A percentile compares a stretch with the other conserved stretches of the same genome.
These are phyloP conservation scores for Cheiracanthium punctorium DNA, from an alignment of 2,888 invertebrate genomes.

Conservation along the genomic window DNA sequence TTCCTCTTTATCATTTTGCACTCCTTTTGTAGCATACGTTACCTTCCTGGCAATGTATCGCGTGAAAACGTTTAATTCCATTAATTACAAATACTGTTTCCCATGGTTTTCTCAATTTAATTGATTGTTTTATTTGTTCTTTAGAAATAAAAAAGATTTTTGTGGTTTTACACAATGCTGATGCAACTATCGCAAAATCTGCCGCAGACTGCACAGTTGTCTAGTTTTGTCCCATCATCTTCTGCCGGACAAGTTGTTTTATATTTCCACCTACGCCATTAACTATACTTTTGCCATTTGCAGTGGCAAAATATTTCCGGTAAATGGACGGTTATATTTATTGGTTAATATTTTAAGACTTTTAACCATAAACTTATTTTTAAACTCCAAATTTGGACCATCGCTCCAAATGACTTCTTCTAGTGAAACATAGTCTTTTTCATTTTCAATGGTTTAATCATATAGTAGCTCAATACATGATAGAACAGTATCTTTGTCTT, in stretches of 20 bases:
- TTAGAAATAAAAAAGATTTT: background rate
- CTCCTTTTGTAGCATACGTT: too few relatives aligned
- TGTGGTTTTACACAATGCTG: background rate
- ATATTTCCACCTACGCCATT: background rate
- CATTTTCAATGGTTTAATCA: too few relatives aligned
- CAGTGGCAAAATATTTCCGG: conserved; percentile 1
- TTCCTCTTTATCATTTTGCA: too few relatives aligned
- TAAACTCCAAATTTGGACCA: too few relatives aligned
- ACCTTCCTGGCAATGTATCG: background rate
- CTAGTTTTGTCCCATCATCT: background rate
- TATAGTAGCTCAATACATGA: too few relatives aligned
- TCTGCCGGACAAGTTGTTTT: background rate
- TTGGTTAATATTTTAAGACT: background rate
- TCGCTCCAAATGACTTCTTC: too few relatives aligned
- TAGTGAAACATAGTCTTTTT: too few relatives aligned
- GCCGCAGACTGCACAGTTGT: background rate
- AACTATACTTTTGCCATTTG: background rate
- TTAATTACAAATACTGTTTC: background rate
- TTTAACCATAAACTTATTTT: too few relatives aligned
- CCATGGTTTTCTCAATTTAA: background rate
- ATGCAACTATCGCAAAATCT: background rate
- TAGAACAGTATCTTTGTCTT: too few relatives aligned
- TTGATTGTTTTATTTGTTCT: background rate
- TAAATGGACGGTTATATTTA: background rate
- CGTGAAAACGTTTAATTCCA: background rate